Percentiles rank a stretch among this genome's conserved stretches.
These are phyloP conservation scores for Hestina assimilis DNA, from an alignment of 1,140 invertebrate genomes.

Conservation along the genomic window DNA sequence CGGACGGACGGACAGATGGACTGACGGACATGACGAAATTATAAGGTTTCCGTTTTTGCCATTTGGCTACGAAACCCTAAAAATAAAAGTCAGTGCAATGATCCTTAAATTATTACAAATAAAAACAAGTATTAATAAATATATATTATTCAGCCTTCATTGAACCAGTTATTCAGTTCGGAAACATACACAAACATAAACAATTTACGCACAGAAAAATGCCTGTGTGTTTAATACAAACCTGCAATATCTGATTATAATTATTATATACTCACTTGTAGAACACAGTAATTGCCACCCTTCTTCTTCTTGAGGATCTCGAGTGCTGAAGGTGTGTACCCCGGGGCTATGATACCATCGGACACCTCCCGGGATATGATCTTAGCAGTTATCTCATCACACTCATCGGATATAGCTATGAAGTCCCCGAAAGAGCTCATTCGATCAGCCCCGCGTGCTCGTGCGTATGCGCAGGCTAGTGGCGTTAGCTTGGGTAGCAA, in stretches of 20 bases:
- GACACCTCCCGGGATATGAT: constrained; percentile 92
- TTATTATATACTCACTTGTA: constrained; percentile 85
- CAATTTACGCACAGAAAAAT: neutral
- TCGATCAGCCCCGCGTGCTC: constrained; percentile 97
- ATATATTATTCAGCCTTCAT: no score
- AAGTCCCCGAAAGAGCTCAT: constrained; percentile 99
- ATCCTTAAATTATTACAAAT: no score
- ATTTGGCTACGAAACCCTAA: no score
- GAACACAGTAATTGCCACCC: constrained; percentile 93
- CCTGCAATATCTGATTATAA: no score
- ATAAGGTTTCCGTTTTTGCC: no score
- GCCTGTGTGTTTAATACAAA: no score
- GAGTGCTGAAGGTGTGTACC: constrained; percentile 90
- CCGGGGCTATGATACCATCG: constrained; percentile 97
- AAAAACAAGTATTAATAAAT: no score
- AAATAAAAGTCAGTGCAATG: no score
- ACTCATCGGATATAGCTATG: constrained; percentile 94
- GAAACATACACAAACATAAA: no score
- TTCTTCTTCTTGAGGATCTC: constrained; percentile 97
- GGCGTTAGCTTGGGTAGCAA: constrained; percentile 87
- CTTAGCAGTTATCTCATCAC: constrained; percentile 91
- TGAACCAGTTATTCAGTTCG: no score
- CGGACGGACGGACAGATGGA: no score
- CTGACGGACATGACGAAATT: no score
- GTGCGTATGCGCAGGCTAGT: constrained; percentile 95